Base-by-base conservation (phyloP, 2,113 vertebrate species). In the Gobiocypris rarus region DNA sequence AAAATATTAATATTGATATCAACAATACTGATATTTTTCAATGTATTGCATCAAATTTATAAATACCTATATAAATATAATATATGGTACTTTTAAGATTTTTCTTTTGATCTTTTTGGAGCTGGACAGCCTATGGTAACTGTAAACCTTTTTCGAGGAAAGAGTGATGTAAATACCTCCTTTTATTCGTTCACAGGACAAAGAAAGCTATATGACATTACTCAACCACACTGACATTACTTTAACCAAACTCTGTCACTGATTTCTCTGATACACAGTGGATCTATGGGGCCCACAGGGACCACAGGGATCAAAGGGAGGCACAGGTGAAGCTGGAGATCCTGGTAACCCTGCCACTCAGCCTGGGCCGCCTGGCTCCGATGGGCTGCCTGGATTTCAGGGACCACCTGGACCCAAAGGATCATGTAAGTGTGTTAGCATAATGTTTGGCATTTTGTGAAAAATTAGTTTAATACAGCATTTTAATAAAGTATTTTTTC, bases 381-480 rank as follows among this genome's bases (percentile, higher is more conserved):
- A 69, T 6, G 94, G 94, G 3, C 77, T 34, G 4, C 86, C 71
- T 19, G 94, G 94, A 34, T 0, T 1, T 10, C 63, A 0, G 4
- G 94, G 94, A 5, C 88, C 82, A 24, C 91, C 80, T 9, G 94
- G 94, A 79, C 89, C 90, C 24, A 89, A 87, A 87, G 88, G 87
- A 89, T 85, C 93, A 90, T 92, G 94, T 95, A 75, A 93, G 93
- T 91, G 38, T 83, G 26, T 22, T 22, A 22, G 22, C 13, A 8
- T 48, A 48, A 48, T 48, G n/a, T n/a, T n/a, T n/a, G n/a, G n/a
- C n/a, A n/a, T n/a, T n/a, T n/a, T n/a, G n/a, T n/a, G n/a, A n/a
- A n/a, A n/a, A n/a, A n/a, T n/a, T n/a, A n/a, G n/a, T n/a, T n/a
- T n/a, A n/a, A n/a, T 19, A 34, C 34, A 19, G 31, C 17, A 24